These are phyloP conservation scores for Vultur gryphus DNA, from an alignment of 2,797 vertebrate genomes.

Conservation along the genomic window DNA sequence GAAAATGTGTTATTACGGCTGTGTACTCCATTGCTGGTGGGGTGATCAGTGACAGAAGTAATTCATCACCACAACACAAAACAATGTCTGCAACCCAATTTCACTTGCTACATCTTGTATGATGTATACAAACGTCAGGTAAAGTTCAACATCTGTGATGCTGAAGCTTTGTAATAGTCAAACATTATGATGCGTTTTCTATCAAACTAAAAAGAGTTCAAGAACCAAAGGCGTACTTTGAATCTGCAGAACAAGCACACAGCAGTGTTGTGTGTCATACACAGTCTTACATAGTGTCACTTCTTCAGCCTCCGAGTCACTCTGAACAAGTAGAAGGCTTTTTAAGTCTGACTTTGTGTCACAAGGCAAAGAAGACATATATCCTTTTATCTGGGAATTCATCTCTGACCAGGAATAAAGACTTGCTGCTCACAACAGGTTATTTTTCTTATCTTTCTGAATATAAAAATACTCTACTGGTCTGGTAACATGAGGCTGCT, in stretches of 20 bases:
- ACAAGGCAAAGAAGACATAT: slow-evolving; percentile 3
- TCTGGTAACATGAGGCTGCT: background rate
- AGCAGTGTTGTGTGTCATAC: background rate
- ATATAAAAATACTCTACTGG: background rate
- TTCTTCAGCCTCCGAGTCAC: background rate
- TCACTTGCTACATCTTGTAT: background rate
- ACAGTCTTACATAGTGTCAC: background rate
- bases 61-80: background rate
- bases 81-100: background rate
- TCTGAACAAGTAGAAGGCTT: slow-evolving; percentile 21
- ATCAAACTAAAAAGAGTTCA: slow-evolving; percentile 12
- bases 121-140: background rate
- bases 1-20: background rate
- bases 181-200: slow-evolving; percentile 25
- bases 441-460: slow-evolving; percentile 6
- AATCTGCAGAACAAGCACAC: background rate
- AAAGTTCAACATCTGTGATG: background rate
- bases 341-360: slow-evolving; percentile 25
- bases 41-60: background rate
- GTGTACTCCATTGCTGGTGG: background rate
- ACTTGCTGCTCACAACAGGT: background rate
- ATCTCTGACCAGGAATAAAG: slow-evolving; percentile 30
- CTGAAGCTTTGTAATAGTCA: slow-evolving; percentile 11
- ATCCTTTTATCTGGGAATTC: slow-evolving; percentile 29
- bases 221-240: background rate